Evolutionary conservation across 2,888 invertebrate species (phyloP), one percentile per base, ranked within the genome.

Genomic region (Trachelus iudaicus): DNA sequence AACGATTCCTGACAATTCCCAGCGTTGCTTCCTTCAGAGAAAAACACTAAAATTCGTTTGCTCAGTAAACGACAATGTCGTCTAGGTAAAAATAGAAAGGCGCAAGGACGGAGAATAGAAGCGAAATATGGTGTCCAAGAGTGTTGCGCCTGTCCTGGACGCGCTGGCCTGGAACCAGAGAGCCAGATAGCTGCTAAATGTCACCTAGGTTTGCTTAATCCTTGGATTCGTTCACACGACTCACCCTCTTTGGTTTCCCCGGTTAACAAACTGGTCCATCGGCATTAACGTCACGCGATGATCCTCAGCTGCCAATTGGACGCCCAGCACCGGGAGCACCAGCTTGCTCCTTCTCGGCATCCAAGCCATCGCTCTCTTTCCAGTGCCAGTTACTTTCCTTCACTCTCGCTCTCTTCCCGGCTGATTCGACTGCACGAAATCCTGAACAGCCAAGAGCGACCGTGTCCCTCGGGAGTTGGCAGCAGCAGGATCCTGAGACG

Each of bases 221-320:
- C 84, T 82, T 81, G 81, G 85, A 87, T 85, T 83, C 88, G 87
- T 89, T 89, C 88, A 87, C 89, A 90, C 89, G 90, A 88, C 87
- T 87, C 86, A 87, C 88, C 87, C 83, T 85, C 83, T 86, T 82
- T 83, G 84, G 87, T 86, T 88, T 87, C 82, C 81, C 79, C 80
- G 82, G 77, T 76, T 81, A 81, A 79, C 79, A 83, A 83, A 85
- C 83, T 85, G 83, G 80, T 85, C 82, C 81, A 83, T 84, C 81
- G 78, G 83, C 81, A 89, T 89, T 89, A 89, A 84, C 88, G 86
- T 88, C 89, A 89, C 89, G 89, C 89, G 87, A 89, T 85, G 85
- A 9, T 56, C 56, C 56, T 23, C 0, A 23, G 56, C 23, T 56
- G 56, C 71, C 74, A 73, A 76, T 73, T 76, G 75, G 75, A 77